Conservation (phyloP, 2,797 vertebrate genomes). For the Alauda arvensis region DNA sequence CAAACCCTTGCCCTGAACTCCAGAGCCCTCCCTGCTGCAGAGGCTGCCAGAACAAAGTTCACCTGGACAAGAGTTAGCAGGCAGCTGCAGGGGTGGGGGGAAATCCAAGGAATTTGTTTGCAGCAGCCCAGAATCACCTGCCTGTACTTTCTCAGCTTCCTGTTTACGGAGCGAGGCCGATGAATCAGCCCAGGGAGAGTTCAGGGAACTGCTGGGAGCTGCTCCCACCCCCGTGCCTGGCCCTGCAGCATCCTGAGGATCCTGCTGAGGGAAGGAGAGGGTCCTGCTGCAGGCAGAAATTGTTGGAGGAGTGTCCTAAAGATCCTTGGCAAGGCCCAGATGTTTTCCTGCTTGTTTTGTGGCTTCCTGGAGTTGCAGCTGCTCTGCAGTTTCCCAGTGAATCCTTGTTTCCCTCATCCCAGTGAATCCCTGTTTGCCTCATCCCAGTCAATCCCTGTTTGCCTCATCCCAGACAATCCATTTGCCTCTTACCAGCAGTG, state of each 20-base stretch:
- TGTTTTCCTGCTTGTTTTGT: background rate
- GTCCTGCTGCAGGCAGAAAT: background rate
- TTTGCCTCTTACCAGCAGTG: background rate
- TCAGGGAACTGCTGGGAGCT: background rate
- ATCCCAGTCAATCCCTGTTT: too few species aligned
- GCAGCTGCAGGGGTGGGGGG: background rate
- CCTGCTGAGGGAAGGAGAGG: background rate
- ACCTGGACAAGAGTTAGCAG: background rate
- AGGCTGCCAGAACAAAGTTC: background rate
- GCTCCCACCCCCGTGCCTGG: background rate
- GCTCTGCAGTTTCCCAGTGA: background rate
- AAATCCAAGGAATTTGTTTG: background rate
- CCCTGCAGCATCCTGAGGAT: background rate
- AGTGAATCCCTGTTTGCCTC: background rate
- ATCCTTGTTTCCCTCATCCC: background rate
- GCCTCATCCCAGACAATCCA: too few species aligned
- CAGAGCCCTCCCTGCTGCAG: background rate
- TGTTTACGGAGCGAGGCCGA: background rate
- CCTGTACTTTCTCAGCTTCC: conserved; percentile 38
- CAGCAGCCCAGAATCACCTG: conserved; percentile 8
- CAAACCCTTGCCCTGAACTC: fast-evolving
- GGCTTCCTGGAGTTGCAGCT: background rate
- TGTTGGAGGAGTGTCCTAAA: fast-evolving
- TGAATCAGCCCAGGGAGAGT: background rate
- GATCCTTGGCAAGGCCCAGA: background rate